These are phyloP conservation scores for Oxystoma pomonae DNA, from an alignment of 2,888 invertebrate genomes.

Conservation along the genomic window DNA sequence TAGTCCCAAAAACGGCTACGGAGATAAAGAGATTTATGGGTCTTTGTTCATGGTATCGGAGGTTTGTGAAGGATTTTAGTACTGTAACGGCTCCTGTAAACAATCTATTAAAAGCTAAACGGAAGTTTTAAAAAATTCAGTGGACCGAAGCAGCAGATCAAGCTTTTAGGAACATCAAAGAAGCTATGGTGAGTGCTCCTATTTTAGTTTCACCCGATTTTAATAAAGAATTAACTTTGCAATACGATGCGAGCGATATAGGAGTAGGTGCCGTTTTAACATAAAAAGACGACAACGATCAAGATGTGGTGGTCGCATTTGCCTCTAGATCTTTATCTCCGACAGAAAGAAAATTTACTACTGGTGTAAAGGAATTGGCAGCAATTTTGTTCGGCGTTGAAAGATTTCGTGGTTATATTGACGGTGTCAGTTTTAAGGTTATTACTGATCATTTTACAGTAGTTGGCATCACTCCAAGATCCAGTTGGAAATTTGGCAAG, in stretches of 20 bases:
- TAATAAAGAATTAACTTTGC: background rate
- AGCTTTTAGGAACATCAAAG: constrained; percentile 14
- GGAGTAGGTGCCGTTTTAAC: background rate
- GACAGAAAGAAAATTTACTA: too few relatives aligned
- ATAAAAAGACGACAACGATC: too few relatives aligned
- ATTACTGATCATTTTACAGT: too few relatives aligned
- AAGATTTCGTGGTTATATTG: too few relatives aligned
- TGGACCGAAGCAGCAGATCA: constrained; percentile 9
- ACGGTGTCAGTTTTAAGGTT: too few relatives aligned
- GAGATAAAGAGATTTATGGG: constrained; percentile 17
- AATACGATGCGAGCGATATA: constrained; percentile 3
- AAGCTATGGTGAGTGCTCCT: constrained; percentile 13
- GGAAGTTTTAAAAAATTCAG: constrained; percentile 10
- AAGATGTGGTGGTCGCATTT: too few relatives aligned
- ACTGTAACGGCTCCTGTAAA: constrained; percentile 5
- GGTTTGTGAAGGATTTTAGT: constrained; percentile 12
- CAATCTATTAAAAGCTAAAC: constrained; percentile 6
- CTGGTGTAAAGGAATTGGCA: too few relatives aligned
- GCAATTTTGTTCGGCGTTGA: too few relatives aligned
- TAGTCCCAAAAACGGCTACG: constrained; percentile 8
- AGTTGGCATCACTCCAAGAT: too few relatives aligned
- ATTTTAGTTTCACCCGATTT: constrained; percentile 26
- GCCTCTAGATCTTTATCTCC: too few relatives aligned
- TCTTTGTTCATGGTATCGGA: constrained; percentile 15
- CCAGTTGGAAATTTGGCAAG: too few relatives aligned